Evolutionary conservation across 2,888 invertebrate species (phyloP).

Genomic region (Volucella inflata): DNA sequence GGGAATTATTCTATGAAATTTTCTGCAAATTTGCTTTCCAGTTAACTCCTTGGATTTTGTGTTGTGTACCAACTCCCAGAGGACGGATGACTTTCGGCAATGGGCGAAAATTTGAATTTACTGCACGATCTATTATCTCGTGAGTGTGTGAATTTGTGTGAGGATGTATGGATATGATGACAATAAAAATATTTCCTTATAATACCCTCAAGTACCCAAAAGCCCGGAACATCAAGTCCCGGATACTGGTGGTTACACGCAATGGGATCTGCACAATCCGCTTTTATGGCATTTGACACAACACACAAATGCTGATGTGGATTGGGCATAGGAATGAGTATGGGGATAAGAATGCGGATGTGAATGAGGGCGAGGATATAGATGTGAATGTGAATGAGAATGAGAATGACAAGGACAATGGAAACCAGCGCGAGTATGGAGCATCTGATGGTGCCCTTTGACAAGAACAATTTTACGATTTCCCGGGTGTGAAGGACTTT

Average conservation of each 20-base stretch:
- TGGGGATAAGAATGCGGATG: constrained; percentile 16
- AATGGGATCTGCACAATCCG: constrained; percentile 73
- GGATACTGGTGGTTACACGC: constrained; percentile 73
- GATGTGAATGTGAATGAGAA: constrained; percentile 19
- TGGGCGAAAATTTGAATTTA: constrained; percentile 72
- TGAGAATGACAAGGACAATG: constrained; percentile 50
- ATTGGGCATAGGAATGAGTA: constrained; percentile 52
- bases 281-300: constrained; percentile 75
- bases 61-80: constrained; percentile 48
- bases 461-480: constrained; percentile 54
- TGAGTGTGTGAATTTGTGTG: constrained; percentile 2
- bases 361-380: background rate
- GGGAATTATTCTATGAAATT: constrained; percentile 6
- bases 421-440: constrained; percentile 18
- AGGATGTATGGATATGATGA: constrained; percentile 18
- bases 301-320: constrained; percentile 27
- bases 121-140: constrained; percentile 58
- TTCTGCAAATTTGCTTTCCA: constrained; percentile 30
- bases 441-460: constrained; percentile 9
- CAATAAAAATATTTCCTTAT: constrained; percentile 74
- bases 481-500: constrained; percentile 49
- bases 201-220: constrained; percentile 65
- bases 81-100: constrained; percentile 57
- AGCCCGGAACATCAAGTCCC: constrained; percentile 73
- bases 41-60: constrained; percentile 12